These are phyloP conservation scores for Acanthosepion pharaonis DNA, from an alignment of 2,888 invertebrate species.

Conservation along the genomic window DNA sequence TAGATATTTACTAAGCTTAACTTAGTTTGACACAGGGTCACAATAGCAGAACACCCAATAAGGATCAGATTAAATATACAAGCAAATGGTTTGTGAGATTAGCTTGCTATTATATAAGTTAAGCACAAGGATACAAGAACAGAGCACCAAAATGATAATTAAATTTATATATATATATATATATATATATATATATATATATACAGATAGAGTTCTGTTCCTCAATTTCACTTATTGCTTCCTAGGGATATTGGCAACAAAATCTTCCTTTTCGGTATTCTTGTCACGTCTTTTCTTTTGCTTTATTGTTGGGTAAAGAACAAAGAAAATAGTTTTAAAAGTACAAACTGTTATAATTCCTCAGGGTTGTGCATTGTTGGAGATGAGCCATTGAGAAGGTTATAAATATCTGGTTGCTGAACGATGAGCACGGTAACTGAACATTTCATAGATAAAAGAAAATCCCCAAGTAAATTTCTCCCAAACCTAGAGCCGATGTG, in stretches of 20 bases:
- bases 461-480: background rate
- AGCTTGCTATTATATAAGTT: background rate
- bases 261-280: background rate
- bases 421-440: background rate
- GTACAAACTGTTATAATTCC: background rate
- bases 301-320: background rate
- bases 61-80: too few species aligned
- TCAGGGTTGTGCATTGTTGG: background rate
- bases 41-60: too few species aligned
- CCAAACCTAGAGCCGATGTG: background rate
- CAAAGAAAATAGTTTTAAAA: background rate
- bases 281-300: background rate
- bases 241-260: background rate
- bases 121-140: background rate
- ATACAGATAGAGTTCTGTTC: background rate
- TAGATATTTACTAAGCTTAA: too few species aligned
- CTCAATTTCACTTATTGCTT: background rate
- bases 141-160: background rate
- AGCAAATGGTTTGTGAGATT: too few species aligned
- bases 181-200: background rate
- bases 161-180: background rate
- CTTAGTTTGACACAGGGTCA: too few species aligned
- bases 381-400: background rate
- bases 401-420: constrained; percentile 9
- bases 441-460: background rate